A percentile compares a stretch with the other conserved stretches of the same genome.
Conservation (phyloP, 2,888 invertebrate genomes). For the Exephanes ischioxanthus region DNA sequence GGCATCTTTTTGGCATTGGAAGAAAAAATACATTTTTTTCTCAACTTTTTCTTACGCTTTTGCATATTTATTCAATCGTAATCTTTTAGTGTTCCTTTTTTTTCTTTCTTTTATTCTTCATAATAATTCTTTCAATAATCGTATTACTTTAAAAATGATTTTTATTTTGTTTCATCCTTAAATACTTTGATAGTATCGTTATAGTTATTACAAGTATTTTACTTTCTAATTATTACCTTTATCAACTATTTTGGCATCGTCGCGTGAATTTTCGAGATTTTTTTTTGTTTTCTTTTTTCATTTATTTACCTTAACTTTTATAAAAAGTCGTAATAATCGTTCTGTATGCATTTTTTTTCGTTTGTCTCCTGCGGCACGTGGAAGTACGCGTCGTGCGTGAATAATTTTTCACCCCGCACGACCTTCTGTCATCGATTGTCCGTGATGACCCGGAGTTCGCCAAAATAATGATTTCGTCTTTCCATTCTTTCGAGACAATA, state of each 20-base stretch:
- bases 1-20: slow-evolving; percentile 85
- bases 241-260: slow-evolving; percentile 85
- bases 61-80: slow-evolving; percentile 73
- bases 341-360: slow-evolving; percentile 57
- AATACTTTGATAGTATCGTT: slow-evolving; percentile 78
- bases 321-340: slow-evolving; percentile 66
- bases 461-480: slow-evolving; percentile 27
- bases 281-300: slow-evolving; percentile 58
- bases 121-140: slow-evolving; percentile 70
- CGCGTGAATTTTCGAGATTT: slow-evolving; percentile 76
- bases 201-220: slow-evolving; percentile 80
- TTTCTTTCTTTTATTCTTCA: slow-evolving; percentile 64
- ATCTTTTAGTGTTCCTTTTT: slow-evolving; percentile 70
- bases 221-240: slow-evolving; percentile 82
- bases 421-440: slow-evolving; percentile 49
- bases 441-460: slow-evolving; percentile 53
- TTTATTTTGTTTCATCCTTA: slow-evolving; percentile 70
- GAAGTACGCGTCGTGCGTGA: slow-evolving; percentile 49
- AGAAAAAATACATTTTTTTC: slow-evolving; percentile 83
- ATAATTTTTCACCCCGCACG: slow-evolving; percentile 26
- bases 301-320: slow-evolving; percentile 65
- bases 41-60: slow-evolving; percentile 61
- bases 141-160: slow-evolving; percentile 77
- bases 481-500: slow-evolving; percentile 47
- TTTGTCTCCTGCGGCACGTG: slow-evolving; percentile 46